Evolutionary conservation across 53 echinoderm and acorn worm species (phyloP).

Genomic region (Holothuria scabra): DNA sequence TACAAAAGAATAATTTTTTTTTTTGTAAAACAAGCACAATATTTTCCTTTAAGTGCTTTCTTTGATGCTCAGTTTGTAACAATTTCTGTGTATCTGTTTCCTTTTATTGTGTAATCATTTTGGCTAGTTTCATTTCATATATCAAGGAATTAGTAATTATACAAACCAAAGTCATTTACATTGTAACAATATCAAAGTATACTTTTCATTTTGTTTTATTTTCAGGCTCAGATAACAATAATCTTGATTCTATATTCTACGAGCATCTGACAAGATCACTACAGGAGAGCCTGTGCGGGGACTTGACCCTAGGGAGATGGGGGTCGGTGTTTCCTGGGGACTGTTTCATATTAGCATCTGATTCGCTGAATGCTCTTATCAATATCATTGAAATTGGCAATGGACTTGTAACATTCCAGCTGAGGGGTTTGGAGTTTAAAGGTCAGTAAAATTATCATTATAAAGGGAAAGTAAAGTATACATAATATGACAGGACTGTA

Average conservation of each 20-base stretch:
- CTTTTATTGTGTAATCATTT: too few species aligned
- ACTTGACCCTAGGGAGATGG: conserved; percentile 89
- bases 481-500: too few species aligned
- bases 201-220: neutral
- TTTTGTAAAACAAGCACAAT: too few species aligned
- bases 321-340: conserved; percentile 88
- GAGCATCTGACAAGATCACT: conserved; percentile 98
- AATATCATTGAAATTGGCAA: conserved; percentile 94
- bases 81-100: too few species aligned
- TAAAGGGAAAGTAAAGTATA: neutral
- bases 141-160: too few species aligned
- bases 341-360: conserved; percentile 96
- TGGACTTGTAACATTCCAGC: conserved; percentile 95
- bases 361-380: conserved; percentile 96
- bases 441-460: conserved; percentile 56
- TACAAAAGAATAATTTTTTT: too few species aligned
- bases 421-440: conserved; percentile 96
- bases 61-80: too few species aligned
- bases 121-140: too few species aligned
- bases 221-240: conserved; percentile 90
- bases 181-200: too few species aligned
- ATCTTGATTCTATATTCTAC: conserved; percentile 98
- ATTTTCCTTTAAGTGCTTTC: too few species aligned
- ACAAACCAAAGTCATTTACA: too few species aligned
- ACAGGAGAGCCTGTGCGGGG: conserved; percentile 95